Evolutionary conservation across 2,797 vertebrate genomes (phyloP).

Genomic region (Dryobates pubescens): DNA sequence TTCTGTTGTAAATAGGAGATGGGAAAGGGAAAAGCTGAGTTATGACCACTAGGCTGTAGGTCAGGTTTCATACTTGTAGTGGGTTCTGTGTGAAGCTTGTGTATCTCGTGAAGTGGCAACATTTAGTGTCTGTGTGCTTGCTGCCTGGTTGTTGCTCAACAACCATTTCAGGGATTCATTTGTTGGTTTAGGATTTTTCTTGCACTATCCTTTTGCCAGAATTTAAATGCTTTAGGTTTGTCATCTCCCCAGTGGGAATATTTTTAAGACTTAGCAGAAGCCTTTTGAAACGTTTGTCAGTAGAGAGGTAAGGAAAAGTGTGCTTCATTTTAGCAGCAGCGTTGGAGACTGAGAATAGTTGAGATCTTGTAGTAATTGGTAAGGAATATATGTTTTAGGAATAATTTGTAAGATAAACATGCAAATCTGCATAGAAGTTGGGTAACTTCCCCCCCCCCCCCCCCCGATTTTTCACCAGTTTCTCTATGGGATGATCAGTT

Average conservation of each 20-base stretch:
- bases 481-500: fast-evolving
- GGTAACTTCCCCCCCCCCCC: neutral
- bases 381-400: neutral
- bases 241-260: neutral
- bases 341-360: neutral
- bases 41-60: neutral
- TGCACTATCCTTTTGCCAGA: neutral
- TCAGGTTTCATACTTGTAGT: neutral
- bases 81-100: neutral
- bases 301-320: neutral
- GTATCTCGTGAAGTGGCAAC: neutral
- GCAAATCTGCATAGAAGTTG: neutral
- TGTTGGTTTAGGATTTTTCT: neutral
- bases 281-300: neutral
- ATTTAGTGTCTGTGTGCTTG: neutral
- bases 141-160: neutral
- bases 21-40: neutral
- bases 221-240: neutral
- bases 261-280: neutral
- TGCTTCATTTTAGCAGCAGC: neutral
- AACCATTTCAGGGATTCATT: neutral
- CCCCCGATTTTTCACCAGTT: neutral
- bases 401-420: neutral
- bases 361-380: neutral
- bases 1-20: neutral